Conservation (phyloP, 2,797 vertebrate species). For the Danio albolineatus region DNA sequence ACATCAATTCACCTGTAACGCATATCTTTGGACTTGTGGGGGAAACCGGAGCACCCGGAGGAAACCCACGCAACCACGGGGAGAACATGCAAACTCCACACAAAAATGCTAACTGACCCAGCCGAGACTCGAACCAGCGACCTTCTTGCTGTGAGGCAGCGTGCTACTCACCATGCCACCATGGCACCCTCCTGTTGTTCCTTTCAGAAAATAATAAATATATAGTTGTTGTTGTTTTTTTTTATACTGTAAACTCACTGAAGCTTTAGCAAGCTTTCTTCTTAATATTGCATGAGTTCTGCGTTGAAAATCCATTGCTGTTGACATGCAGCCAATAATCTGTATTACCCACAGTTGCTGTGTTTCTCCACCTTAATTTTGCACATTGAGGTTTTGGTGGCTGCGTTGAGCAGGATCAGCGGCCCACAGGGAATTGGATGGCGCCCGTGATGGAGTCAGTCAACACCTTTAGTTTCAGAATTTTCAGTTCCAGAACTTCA, state of each 20-base stretch:
- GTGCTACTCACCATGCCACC: too few relatives aligned
- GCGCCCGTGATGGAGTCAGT: conserved; percentile 40
- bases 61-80: too few relatives aligned
- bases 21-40: too few relatives aligned
- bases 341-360: conserved; percentile 34
- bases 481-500: conserved; percentile 48
- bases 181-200: too few relatives aligned
- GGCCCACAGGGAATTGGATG: conserved; percentile 33
- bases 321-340: conserved; percentile 49
- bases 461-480: conserved; percentile 45
- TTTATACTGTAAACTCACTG: conserved; percentile 17
- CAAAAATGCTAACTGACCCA: too few relatives aligned
- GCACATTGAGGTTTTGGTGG: conserved; percentile 47
- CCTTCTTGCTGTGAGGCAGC: too few relatives aligned
- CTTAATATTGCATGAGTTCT: conserved; percentile 21
- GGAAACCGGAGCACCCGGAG: too few relatives aligned
- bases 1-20: too few relatives aligned
- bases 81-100: too few relatives aligned
- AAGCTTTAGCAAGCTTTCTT: neutral
- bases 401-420: conserved; percentile 51
- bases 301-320: conserved; percentile 42
- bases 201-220: neutral
- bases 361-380: conserved; percentile 43
- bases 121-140: too few relatives aligned
- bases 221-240: neutral